These are phyloP conservation scores for Rissa tridactyla DNA, from an alignment of 2,113 vertebrate genomes.

Conservation along the genomic window DNA sequence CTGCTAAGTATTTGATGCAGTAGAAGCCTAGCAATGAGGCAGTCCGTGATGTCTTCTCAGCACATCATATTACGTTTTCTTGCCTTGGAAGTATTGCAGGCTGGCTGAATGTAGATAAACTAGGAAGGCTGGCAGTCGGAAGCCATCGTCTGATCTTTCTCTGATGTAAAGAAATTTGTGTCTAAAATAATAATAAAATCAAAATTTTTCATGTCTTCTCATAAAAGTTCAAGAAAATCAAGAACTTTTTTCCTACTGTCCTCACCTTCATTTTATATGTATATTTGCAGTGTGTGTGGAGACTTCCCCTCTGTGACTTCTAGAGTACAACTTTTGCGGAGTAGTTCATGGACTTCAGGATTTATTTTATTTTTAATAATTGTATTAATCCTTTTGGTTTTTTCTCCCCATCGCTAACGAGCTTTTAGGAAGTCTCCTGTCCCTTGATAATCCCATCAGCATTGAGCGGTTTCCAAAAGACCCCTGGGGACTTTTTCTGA, in stretches of 20 bases:
- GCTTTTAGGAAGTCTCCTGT: not conserved
- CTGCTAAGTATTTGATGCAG: not conserved
- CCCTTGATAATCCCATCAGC: not conserved
- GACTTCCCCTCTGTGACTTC: not conserved
- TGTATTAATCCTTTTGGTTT: not conserved
- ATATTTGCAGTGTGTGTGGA: not conserved
- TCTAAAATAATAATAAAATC: not conserved
- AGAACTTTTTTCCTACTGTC: not conserved
- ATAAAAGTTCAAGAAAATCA: not conserved
- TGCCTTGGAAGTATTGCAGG: not conserved
- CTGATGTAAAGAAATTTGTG: not conserved
- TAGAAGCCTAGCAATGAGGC: not conserved
- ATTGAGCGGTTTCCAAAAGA: not conserved
- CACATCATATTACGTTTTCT: accelerated
- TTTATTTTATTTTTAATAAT: not conserved
- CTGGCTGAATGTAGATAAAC: not conserved
- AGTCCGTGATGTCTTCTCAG: not conserved
- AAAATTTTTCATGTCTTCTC: not conserved
- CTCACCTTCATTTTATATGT: not conserved
- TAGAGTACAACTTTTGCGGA: not conserved
- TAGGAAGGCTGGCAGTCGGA: not conserved
- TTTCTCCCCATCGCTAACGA: accelerated
- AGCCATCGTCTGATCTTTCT: not conserved
- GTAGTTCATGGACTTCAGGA: not conserved
- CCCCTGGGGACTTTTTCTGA: not conserved